Conservation (phyloP, 1,140 invertebrate species). For the Drosophila aff. region DNA sequence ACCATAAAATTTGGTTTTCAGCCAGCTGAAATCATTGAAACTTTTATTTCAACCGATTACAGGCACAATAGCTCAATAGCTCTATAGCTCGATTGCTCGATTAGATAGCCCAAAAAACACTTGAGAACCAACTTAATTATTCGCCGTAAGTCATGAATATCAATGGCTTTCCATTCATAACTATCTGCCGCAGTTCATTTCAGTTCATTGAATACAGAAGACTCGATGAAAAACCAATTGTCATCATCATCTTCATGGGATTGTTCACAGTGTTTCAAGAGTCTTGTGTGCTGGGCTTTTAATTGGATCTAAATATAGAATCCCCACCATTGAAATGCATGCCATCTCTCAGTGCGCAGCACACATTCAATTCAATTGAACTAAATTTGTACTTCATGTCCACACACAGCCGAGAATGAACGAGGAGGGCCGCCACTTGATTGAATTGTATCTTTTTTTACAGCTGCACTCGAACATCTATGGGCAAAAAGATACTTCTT, state of each 20-base stretch:
- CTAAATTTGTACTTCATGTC: constrained; percentile 65
- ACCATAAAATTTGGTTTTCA: not conserved
- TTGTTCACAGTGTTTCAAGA: constrained; percentile 14
- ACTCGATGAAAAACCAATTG: constrained; percentile 60
- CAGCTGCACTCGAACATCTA: not conserved
- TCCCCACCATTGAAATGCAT: constrained; percentile 53
- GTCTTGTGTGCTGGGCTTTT: constrained; percentile 40
- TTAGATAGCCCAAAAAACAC: constrained; percentile 33
- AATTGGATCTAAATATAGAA: constrained; percentile 80
- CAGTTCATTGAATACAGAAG: constrained; percentile 30
- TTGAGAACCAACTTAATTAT: constrained; percentile 19
- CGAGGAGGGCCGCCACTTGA: constrained; percentile 42
- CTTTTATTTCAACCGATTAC: constrained; percentile 36
- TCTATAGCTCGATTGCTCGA: constrained; percentile 10
- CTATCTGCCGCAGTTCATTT: constrained; percentile 27
- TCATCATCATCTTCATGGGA: constrained; percentile 22
- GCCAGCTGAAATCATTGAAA: constrained; percentile 22
- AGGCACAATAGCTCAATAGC: not conserved
- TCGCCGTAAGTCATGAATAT: constrained; percentile 17
- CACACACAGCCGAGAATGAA: constrained; percentile 25
- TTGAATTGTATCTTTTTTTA: constrained; percentile 56
- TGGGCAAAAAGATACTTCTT: constrained; percentile 12
- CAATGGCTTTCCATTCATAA: constrained; percentile 40
- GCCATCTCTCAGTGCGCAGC: constrained; percentile 35
- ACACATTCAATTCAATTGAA: constrained; percentile 72